Evolutionary conservation across 2,113 vertebrate genomes (phyloP), one percentile per base, ranked within the genome.

Genomic region (Hippocampus abdominalis): DNA sequence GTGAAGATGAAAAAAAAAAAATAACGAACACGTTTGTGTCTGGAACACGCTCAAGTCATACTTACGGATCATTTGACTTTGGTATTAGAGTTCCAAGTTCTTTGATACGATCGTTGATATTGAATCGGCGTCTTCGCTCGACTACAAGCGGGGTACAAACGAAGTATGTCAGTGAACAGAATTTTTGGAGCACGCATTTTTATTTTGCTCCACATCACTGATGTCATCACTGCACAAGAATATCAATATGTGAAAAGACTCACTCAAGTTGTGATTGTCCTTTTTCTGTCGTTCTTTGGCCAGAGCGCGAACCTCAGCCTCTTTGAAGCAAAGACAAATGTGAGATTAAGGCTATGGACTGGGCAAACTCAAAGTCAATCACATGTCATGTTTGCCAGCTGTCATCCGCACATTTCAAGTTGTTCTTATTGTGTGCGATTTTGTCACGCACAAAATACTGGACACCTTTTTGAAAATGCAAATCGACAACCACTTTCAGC

Each of bases 281-380:
- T 96, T 97, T 81, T 97, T 97, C 89, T 97, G 95, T n/a, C 95
- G 81, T 68, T 96, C 95, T 86, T 96, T 96, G 54, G 95, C 90
- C 0, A 92, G 70, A 40, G 84, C 89, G 32, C 89, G 90, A 3
- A 88, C 76, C 27, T 92, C 91, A 66, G 87, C 80, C 20, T 92
- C 91, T 92, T 75, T 25, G 54, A 44, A 79, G n/a, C 40, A 71
- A 13, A 60, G 9, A 74, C 3, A 63, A 74, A 72, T 0, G 0
- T 56, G 40, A 59, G 46, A 3, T 70, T 20, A 51, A 12, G 0
- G 21, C 10, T 49, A 1, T 16, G 9, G 21, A 44, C 10, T 13
- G 46, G 46, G 46, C 42, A 48, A 25, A 65, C 4, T 20, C 21
- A 23, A 40, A 15, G 23, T 8, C 7, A 36, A 20, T 32, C 57